A percentile compares a stretch with the other conserved stretches of the same genome.
Conservation (phyloP, 2,113 vertebrate species). For the Datnioides undecimradiatus region DNA sequence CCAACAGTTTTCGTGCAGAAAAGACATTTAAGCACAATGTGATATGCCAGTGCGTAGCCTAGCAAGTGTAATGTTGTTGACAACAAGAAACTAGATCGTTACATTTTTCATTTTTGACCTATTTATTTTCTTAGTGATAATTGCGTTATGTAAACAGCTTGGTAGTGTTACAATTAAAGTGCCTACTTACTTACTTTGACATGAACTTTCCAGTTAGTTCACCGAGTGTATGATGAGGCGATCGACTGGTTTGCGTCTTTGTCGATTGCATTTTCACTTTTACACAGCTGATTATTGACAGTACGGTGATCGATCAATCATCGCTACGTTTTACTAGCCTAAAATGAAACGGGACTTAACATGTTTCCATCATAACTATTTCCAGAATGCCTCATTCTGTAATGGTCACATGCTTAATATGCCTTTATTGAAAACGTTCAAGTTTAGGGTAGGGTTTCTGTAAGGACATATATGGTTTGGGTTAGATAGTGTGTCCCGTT, state of each 20-base stretch:
- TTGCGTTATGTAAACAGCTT: conserved; percentile 50
- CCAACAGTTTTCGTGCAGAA: conserved; percentile 18
- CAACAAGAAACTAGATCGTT: background rate
- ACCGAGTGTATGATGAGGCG: background rate
- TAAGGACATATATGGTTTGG: background rate
- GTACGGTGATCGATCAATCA: background rate
- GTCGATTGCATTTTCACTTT: background rate
- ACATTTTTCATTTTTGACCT: background rate
- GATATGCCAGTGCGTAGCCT: background rate
- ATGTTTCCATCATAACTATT: background rate
- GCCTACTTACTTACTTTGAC: conserved; percentile 55
- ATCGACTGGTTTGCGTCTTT: background rate
- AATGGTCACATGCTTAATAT: background rate
- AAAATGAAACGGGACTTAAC: background rate
- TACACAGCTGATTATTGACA: background rate
- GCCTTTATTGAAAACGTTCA: background rate
- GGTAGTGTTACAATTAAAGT: conserved; percentile 19
- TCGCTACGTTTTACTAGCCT: background rate
- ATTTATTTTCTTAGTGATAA: background rate
- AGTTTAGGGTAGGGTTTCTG: background rate
- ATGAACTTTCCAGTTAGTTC: conserved; percentile 34
- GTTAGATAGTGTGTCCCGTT: background rate
- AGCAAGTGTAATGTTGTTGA: background rate
- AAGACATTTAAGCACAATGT: background rate
- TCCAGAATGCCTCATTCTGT: background rate